Evolutionary conservation across 2,888 invertebrate genomes (phyloP), one percentile per base, ranked within the genome.

Genomic region (Andrena dorsata): DNA sequence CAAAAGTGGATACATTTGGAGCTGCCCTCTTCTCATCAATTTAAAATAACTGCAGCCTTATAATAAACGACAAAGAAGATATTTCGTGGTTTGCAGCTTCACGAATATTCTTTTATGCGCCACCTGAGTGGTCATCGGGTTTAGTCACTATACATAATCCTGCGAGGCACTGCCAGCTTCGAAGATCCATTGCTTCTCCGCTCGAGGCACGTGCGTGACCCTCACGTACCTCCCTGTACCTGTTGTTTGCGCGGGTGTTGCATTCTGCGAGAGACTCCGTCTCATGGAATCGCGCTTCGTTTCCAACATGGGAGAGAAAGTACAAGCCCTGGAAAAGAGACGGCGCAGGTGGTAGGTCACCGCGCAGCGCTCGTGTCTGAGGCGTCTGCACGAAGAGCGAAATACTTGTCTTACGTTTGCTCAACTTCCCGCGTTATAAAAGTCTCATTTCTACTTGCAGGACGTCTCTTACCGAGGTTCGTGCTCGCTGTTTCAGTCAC

Each of bases 381-480:
- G 76, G 58, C 72, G 41, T 26, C 66, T 56, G 68, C 70, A 71
- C 56, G 58, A 64, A 58, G 47, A 65, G 51, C 70, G 64, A 61
- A 78, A 80, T 73, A 71, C 73, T 83, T 82, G 82, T 70, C 73
- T 51, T 32, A 60, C 65, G 56, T 78, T 61, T 61, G 82, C 78
- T 66, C 70, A 74, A 82, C 82, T 78, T 82, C 23, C 49, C 77
- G 70, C 61, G 82, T 83, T 82, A 83, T 78, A 78, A 83, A 82
- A 78, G 73, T 78, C 66, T 82, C 74, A 73, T 74, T 78, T 77
- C 82, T 64, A 32, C 20, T 66, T 56, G 35, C 47, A 13, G 3
- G 13, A 70, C 56, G 61, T 70, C 23, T 41, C 20, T 28, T 64
- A 28, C 26, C 20, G 28, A 35, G 16, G 28, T 41, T 51, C n/a